These are phyloP conservation scores for Euphydryas editha DNA, from an alignment of 2,888 invertebrate species.

Conservation along the genomic window DNA sequence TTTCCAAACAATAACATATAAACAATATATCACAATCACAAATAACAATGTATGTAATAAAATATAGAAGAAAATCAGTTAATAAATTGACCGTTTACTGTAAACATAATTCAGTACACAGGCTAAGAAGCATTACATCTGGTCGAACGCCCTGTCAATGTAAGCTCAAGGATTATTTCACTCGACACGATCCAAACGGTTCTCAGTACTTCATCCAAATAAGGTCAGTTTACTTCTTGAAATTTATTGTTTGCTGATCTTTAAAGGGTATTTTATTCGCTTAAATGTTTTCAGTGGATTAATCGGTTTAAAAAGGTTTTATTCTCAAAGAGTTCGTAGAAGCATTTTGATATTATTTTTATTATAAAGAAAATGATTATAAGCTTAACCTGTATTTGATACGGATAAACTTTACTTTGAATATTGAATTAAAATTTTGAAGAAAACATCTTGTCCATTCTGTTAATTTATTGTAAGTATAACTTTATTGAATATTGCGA, in stretches of 20 bases:
- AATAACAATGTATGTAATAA: no score
- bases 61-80: neutral
- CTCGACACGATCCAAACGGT: slow-evolving; percentile 43
- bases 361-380: no score
- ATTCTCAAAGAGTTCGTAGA: no score
- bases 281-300: neutral
- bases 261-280: slow-evolving; percentile 9
- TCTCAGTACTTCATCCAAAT: slow-evolving; percentile 37
- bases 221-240: slow-evolving; percentile 17
- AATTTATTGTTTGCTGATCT: slow-evolving; percentile 22
- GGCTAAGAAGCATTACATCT: slow-evolving; percentile 20
- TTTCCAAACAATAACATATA: no score
- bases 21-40: no score
- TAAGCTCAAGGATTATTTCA: slow-evolving; percentile 52
- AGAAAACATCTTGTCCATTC: neutral
- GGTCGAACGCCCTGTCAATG: slow-evolving; percentile 29
- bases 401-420: no score
- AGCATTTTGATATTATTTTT: no score
- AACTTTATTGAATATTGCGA: no score
- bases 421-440: neutral
- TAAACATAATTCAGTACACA: neutral
- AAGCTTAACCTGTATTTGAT: no score
- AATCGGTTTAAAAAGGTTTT: neutral
- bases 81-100: neutral
- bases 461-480: no score